Base-by-base conservation (phyloP, 2,888 invertebrate genomes). In the Sialis lutaria region DNA sequence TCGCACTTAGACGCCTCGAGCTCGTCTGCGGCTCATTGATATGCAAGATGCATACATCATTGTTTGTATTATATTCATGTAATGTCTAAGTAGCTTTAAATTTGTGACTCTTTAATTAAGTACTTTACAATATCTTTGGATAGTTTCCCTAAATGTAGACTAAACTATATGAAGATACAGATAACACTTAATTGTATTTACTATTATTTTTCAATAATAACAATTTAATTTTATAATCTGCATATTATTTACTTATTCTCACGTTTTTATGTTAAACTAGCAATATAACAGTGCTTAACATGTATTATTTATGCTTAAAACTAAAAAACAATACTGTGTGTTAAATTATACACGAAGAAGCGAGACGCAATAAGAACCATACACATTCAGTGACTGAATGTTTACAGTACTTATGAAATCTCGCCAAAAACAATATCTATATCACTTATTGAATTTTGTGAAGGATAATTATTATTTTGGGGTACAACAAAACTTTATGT, bases 101-200 rank as follows among this genome's bases (percentile, higher is more conserved):
- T 45, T 48, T 47, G 43, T 49, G 48, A 48, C 46, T 42, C 45
- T 44, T 48, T 35, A 40, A 48, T 52, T 50, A 50, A 53, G 49
- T 53, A 53, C 52, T 52, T 53, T 53, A 53, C 53, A 52, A 51
- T 52, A 50, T 53, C 49, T 46, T 43, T 49, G 40, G 52, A 53
- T 51, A 52, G 48, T 54, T 53, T 53, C 50, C 55, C 56, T 56
- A 67, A 68, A 69, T 67, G 65, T 65, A 68, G 69, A 67, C 68
- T 73, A 71, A 69, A 70, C 70, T 73, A 73, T 64, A 63, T 63
- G 60, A 64, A 64, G 60, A 34, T 64, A 65, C 64, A 64, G 60
- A 62, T 64, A 66, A 65, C 65, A 65, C 63, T 65, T 65, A 64
- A 59, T 45, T 45, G 58, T 64, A 61, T 56, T 55, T 61, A 57